These are phyloP conservation scores for Gopherus flavomarginatus DNA, from an alignment of 2,113 vertebrate species.

Conservation along the genomic window DNA sequence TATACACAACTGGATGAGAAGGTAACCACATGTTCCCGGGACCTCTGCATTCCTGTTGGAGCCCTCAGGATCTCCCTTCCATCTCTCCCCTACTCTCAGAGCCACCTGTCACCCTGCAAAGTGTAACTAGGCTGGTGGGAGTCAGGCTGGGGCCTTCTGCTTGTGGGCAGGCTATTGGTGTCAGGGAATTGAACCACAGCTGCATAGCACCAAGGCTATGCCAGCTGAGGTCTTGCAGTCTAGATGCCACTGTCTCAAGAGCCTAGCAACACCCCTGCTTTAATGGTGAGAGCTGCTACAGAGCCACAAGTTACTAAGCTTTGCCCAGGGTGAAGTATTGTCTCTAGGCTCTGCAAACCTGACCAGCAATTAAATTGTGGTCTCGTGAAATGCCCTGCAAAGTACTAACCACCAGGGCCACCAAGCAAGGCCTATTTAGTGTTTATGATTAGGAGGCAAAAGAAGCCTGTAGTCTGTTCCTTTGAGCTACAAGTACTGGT, in stretches of 20 bases:
- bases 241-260: neutral
- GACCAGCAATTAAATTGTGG: neutral
- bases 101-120: neutral
- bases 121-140: neutral
- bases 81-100: neutral
- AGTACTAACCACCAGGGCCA: rapidly evolving
- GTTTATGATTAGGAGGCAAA: neutral
- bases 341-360: neutral
- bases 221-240: neutral
- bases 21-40: neutral
- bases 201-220: neutral
- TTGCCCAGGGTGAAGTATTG: neutral
- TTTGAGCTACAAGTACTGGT: neutral
- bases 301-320: neutral
- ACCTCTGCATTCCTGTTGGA: neutral
- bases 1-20: neutral
- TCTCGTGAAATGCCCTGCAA: neutral
- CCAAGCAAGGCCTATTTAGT: neutral
- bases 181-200: neutral
- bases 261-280: neutral
- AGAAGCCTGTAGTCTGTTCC: neutral
- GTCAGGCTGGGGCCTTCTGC: neutral
- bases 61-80: neutral
- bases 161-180: neutral
- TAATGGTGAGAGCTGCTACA: neutral